phyloP scores from a whole-genome alignment of 2,113 vertebrate species.

The Cnemophilus loriae region DNA sequence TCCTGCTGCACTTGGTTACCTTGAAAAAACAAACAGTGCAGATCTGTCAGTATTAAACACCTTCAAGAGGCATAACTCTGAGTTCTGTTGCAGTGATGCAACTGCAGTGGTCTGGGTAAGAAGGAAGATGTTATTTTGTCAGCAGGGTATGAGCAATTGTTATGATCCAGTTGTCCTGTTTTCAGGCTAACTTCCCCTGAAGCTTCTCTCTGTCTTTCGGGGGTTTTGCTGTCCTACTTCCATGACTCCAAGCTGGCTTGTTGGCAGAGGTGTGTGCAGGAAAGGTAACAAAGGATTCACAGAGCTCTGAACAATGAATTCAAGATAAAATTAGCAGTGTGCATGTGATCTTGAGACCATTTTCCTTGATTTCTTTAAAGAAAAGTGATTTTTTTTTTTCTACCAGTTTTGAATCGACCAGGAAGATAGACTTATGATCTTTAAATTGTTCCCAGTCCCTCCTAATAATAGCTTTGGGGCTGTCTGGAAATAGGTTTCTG shows the following conservation, averaged over 20 bases:
- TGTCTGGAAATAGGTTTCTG: constrained; percentile 14
- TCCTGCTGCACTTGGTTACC: neutral
- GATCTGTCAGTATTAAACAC: neutral
- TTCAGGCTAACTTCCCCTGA: neutral
- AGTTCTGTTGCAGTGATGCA: neutral
- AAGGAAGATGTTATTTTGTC: neutral
- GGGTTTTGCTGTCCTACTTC: neutral
- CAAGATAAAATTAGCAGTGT: neutral
- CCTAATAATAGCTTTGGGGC: constrained; percentile 1
- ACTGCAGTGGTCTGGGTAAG: neutral
- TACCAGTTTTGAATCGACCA: neutral
- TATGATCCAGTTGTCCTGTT: neutral
- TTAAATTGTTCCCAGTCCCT: neutral
- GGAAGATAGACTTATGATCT: neutral
- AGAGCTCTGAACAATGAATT: neutral
- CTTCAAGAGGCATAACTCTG: neutral
- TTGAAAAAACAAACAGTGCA: neutral
- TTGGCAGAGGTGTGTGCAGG: neutral
- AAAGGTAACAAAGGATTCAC: neutral
- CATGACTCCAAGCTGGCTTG: neutral
- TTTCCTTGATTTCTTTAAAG: neutral
- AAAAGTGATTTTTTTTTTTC: neutral
- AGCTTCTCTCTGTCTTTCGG: neutral
- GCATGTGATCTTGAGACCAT: neutral
- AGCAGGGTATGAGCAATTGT: neutral